Percentiles rank a stretch among this genome's conserved stretches.
Conservation (phyloP, 2,888 invertebrate genomes). For the Chrysodeixis includens region DNA sequence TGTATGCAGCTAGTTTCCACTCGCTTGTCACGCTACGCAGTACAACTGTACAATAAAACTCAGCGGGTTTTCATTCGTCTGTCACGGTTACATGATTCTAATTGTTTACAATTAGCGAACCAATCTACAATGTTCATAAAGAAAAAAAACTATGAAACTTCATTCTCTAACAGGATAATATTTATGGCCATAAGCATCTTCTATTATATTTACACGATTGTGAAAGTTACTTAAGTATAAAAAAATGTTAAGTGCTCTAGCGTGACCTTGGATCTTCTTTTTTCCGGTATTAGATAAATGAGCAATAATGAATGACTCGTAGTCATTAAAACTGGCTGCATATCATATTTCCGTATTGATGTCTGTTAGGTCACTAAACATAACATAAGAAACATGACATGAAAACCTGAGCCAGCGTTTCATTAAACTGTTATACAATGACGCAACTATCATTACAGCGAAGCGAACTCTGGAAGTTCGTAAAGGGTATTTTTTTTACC, state of each 20-base stretch:
- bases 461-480: background rate
- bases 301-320: constrained; percentile 4
- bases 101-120: constrained; percentile 36
- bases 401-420: constrained; percentile 4
- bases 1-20: constrained; percentile 43
- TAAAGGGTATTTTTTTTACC: background rate
- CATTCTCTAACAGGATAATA: constrained; percentile 1
- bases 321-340: background rate
- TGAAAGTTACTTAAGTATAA: constrained; percentile 2
- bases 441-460: constrained; percentile 9
- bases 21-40: constrained; percentile 33
- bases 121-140: constrained; percentile 7
- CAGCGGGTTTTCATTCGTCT: constrained; percentile 38
- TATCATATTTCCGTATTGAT: constrained; percentile 5
- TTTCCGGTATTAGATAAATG: background rate
- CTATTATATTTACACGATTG: background rate
- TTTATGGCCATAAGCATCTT: background rate
- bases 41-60: constrained; percentile 40
- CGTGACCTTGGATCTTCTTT: constrained; percentile 1
- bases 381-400: constrained; percentile 19
- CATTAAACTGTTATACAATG: constrained; percentile 11
- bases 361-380: constrained; percentile 17
- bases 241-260: background rate
- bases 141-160: background rate
- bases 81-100: constrained; percentile 29